Evolutionary conservation across 23 tunicate species (phyloP), one percentile per base, ranked within the genome.

Genomic region (Botrylloides violaceus): DNA sequence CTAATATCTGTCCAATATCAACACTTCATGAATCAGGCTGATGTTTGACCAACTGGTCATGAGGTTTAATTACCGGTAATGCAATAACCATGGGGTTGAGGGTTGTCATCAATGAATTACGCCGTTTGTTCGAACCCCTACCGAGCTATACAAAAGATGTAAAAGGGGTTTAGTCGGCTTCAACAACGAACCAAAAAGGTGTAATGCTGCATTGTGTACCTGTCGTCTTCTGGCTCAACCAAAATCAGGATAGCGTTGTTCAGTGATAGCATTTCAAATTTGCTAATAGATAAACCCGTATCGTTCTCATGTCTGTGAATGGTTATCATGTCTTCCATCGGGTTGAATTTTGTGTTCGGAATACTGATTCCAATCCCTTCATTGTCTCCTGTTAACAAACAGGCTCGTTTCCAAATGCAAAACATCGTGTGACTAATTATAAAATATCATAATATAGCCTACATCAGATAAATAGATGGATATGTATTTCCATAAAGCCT

Each of bases 171-270:
- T n/a, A n/a, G n/a, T n/a, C n/a, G n/a, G n/a, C n/a, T n/a, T n/a
- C n/a, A n/a, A n/a, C n/a, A n/a, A n/a, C n/a, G n/a, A n/a, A n/a
- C n/a, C n/a, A n/a, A n/a, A n/a, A n/a, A n/a, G n/a, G n/a, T n/a
- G n/a, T n/a, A n/a, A n/a, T n/a, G n/a, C n/a, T n/a, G n/a, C n/a
- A n/a, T n/a, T n/a, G n/a, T n/a, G n/a, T n/a, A n/a, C 93, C 88
- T 77, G 34, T 76, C 76, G 60, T 93, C 88, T 28, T 86, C 84
- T 15, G 98, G 98, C 37, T 93, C 98, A 15, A 85, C 71, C 0
- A 93, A 26, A 4, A 85, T 81, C 2, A 93, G 78, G 33, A 93
- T 79, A 28, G 98, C 90, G 73, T 86, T 93, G 74, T 72, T 70
- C 15, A 36, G 61, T 27, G 88, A 77, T 0, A 81, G 77, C 53